Percentiles rank a stretch among this genome's conserved stretches.
Evolutionary conservation across 2,113 vertebrate species (phyloP).

Genomic region (Aptenodytes forsteri): DNA sequence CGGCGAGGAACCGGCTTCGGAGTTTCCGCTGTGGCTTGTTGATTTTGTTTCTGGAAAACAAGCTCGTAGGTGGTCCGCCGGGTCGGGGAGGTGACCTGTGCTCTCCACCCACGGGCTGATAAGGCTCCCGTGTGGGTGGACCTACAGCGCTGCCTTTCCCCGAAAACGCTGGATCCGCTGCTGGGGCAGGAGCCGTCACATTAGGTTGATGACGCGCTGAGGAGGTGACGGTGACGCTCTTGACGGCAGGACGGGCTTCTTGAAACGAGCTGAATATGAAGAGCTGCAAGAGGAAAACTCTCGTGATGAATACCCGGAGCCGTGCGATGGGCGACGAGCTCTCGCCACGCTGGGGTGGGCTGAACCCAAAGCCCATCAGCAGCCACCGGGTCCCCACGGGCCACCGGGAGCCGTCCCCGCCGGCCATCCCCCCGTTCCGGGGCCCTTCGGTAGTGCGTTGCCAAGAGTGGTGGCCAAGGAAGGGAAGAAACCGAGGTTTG

Average conservation of each 20-base stretch:
- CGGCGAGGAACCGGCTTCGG: not conserved
- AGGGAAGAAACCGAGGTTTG: constrained; percentile 16
- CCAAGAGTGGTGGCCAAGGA: not conserved
- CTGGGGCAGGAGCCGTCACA: not conserved
- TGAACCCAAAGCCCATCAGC: not conserved
- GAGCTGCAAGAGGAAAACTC: not conserved
- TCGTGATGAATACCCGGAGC: not conserved
- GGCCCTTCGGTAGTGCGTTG: fast-evolving
- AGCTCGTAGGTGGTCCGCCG: not conserved
- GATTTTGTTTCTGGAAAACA: not conserved
- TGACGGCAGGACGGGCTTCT: not conserved
- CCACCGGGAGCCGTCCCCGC: not conserved
- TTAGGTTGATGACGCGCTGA: not conserved
- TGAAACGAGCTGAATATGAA: fast-evolving
- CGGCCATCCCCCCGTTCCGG: fast-evolving
- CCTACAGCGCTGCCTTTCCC: not conserved
- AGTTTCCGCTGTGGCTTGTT: not conserved
- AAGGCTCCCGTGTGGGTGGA: not conserved
- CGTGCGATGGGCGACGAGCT: not conserved
- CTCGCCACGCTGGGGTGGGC: fast-evolving
- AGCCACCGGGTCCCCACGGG: fast-evolving
- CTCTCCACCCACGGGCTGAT: not conserved
- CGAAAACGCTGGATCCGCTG: fast-evolving
- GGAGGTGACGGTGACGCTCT: not conserved
- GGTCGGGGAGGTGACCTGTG: not conserved